Evolutionary conservation across 2,797 vertebrate genomes (phyloP).

Genomic region (Salarias fasciatus): DNA sequence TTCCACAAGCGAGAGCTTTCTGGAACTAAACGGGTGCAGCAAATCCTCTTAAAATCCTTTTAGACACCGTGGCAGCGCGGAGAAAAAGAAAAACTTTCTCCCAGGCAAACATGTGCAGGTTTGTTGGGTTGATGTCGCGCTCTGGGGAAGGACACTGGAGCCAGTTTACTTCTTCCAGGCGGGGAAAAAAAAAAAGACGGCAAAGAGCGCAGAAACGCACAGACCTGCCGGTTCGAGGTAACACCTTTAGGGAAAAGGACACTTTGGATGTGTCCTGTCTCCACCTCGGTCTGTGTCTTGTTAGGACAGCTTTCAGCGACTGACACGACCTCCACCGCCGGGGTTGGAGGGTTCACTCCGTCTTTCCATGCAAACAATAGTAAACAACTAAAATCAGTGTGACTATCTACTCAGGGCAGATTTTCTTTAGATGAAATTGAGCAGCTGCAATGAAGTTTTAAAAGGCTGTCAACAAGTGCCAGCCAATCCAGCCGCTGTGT

Average conservation of each 20-base stretch:
- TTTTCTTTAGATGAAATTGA: constrained; percentile 48
- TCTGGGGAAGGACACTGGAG: constrained; percentile 75
- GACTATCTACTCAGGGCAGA: constrained; percentile 54
- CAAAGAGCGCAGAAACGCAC: constrained; percentile 14
- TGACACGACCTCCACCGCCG: background rate
- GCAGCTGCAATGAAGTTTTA: constrained; percentile 59
- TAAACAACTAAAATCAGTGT: constrained; percentile 50
- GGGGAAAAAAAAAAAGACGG: constrained; percentile 50
- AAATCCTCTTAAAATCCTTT: constrained; percentile 88
- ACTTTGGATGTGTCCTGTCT: constrained; percentile 23
- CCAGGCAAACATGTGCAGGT: constrained; percentile 81
- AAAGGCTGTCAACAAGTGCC: constrained; percentile 57
- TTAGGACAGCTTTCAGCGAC: constrained; percentile 17
- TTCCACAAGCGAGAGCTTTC: constrained; percentile 81
- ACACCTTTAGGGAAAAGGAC: constrained; percentile 32
- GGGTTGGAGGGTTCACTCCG: no score
- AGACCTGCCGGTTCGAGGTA: constrained; percentile 43
- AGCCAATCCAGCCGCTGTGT: constrained; percentile 55
- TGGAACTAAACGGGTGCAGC: constrained; percentile 84
- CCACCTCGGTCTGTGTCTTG: constrained; percentile 12
- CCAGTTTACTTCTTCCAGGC: constrained; percentile 72
- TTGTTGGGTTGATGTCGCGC: constrained; percentile 79
- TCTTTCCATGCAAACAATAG: constrained; percentile 20
- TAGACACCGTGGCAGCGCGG: constrained; percentile 77
- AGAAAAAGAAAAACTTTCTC: constrained; percentile 79